These are phyloP conservation scores for Pelmatolapia mariae DNA, from an alignment of 2,113 vertebrate species.

Conservation along the genomic window DNA sequence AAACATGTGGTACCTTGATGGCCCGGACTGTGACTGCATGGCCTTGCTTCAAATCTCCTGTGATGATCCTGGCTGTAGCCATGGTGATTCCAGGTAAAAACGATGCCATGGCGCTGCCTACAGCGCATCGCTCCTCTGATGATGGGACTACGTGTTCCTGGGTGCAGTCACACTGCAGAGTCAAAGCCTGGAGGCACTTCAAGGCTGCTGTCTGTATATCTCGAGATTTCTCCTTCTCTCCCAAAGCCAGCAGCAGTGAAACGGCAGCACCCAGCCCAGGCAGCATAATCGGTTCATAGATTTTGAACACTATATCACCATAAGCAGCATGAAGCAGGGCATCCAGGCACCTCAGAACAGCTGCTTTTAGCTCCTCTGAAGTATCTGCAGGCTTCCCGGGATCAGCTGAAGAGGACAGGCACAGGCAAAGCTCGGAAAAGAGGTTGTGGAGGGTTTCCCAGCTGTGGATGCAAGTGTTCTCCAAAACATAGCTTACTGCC, in stretches of 20 bases:
- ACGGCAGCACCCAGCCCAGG: constrained; percentile 84
- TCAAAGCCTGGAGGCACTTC: constrained; percentile 78
- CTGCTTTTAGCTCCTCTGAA: constrained; percentile 85
- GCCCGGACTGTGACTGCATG: constrained; percentile 75
- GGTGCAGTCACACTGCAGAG: constrained; percentile 80
- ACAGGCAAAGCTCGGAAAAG: constrained; percentile 85
- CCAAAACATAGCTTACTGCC: constrained; percentile 76
- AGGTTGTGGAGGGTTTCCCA: constrained; percentile 80
- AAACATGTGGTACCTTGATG: constrained; percentile 55
- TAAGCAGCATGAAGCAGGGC: constrained; percentile 82
- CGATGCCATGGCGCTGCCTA: constrained; percentile 82
- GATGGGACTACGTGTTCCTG: constrained; percentile 57
- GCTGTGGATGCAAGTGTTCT: constrained; percentile 78
- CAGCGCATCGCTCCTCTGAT: constrained; percentile 36
- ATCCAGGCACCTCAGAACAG: constrained; percentile 73
- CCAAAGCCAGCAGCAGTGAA: constrained; percentile 80
- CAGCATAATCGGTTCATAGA: constrained; percentile 79
- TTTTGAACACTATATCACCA: constrained; percentile 71
- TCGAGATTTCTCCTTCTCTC: constrained; percentile 80
- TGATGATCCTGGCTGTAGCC: constrained; percentile 74
- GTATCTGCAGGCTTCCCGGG: constrained; percentile 54
- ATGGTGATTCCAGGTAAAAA: constrained; percentile 90
- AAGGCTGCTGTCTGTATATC: constrained; percentile 78
- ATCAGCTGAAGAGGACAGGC: constrained; percentile 72
- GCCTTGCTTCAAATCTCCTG: constrained; percentile 85